Evolutionary conservation across 2,113 vertebrate species (phyloP).

Genomic region (Nematolebias whitei): DNA sequence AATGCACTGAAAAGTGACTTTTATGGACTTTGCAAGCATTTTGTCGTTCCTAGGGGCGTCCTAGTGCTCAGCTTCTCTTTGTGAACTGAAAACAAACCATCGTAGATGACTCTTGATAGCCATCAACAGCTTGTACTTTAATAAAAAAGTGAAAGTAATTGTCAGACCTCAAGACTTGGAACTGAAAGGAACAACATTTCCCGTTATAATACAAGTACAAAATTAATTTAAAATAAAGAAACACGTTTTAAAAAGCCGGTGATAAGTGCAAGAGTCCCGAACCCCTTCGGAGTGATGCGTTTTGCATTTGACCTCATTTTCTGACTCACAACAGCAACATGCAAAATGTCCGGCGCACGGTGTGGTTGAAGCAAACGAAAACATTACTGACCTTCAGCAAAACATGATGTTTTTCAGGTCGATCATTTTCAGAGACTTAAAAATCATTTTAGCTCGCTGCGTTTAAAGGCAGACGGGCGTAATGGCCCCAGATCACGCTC

Average conservation of each 20-base stretch:
- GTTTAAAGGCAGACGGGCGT: neutral
- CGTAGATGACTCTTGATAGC: neutral
- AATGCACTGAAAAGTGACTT: no score
- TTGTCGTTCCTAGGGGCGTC: neutral
- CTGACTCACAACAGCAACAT: slow-evolving; percentile 5
- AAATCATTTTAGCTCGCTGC: neutral
- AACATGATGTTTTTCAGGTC: neutral
- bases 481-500: neutral
- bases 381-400: neutral
- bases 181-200: slow-evolving; percentile 23
- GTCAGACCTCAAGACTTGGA: slow-evolving; percentile 27
- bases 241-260: neutral
- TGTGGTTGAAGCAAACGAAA: slow-evolving; percentile 15
- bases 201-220: slow-evolving; percentile 15
- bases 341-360: neutral
- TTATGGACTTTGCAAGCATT: no score
- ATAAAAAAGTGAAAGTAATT: slow-evolving; percentile 63
- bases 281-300: neutral
- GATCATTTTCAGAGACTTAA: neutral
- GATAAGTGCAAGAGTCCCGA: slow-evolving; percentile 9
- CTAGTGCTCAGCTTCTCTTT: neutral
- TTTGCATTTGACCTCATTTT: slow-evolving; percentile 1
- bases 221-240: neutral
- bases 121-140: neutral
- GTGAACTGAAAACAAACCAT: neutral